Evolutionary conservation across 2,797 vertebrate species (phyloP).

Genomic region (Sebastes paucispinis): DNA sequence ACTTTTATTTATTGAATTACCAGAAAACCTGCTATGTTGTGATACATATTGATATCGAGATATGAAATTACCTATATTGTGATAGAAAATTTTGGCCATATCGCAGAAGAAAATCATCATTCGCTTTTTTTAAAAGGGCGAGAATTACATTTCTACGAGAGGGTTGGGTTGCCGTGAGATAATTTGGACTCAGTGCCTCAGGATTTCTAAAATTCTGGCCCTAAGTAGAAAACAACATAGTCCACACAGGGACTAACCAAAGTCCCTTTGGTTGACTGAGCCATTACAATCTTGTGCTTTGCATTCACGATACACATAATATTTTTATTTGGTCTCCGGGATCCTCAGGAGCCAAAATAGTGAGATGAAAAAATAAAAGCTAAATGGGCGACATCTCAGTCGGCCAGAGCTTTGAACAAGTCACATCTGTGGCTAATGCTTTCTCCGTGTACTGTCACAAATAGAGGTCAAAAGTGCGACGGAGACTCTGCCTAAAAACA

Average conservation of each 20-base stretch:
- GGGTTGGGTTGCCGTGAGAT: neutral
- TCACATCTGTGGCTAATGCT: constrained; percentile 18
- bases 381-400: constrained; percentile 9
- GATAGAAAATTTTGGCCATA: no score
- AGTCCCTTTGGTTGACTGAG: neutral
- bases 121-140: neutral
- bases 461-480: constrained; percentile 19
- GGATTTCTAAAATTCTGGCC: neutral
- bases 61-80: no score
- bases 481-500: constrained; percentile 13
- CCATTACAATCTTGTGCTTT: constrained; percentile 15
- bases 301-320: constrained; percentile 23
- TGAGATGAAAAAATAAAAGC: constrained; percentile 21
- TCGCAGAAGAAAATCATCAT: neutral
- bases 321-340: constrained; percentile 30
- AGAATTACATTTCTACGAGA: neutral
- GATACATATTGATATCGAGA: no score
- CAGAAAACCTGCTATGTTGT: no score
- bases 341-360: constrained; percentile 6
- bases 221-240: neutral
- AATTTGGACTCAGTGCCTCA: neutral
- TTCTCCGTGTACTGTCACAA: constrained; percentile 18
- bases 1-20: no score
- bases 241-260: neutral
- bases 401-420: constrained; percentile 10